Evolutionary conservation across 2,888 invertebrate species (phyloP), one percentile per base, ranked within the genome.

Genomic region (Pelosia muscerda): DNA sequence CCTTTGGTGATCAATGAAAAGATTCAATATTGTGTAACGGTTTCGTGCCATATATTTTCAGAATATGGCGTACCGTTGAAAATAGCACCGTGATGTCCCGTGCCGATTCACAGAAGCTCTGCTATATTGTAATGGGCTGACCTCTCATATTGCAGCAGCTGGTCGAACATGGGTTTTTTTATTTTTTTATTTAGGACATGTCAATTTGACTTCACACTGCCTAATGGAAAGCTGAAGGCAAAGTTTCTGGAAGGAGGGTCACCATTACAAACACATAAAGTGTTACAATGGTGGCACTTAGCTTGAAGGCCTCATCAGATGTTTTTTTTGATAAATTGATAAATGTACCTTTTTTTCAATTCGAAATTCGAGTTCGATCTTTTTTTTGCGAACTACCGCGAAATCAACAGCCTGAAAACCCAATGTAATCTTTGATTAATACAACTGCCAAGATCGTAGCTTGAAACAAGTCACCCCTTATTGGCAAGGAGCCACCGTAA

Each of bases 401-500:
- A 65, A 65, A 59, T 53, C 34, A 66, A 55, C 55, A 60, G 34
- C 26, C 28, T 25, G 60, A 26, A 65, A 65, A 15, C 54, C 38
- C 54, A 60, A 31, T 57, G 59, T 65, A 59, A 65, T 65, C 53
- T 65, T 54, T 65, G 61, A 66, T 66, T 57, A 56, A 25, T n/a
- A 31, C 66, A 38, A 31, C 49, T 62, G 66, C 49, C 66, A 49
- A 62, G 62, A 62, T 57, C 31, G 22, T 42, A 19, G 26, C 38
- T 55, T 38, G 31, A 25, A 57, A 53, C 60, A 54, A 60, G 60
- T 61, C 56, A 28, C 55, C 56, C 66, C 49, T 34, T 62, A 57
- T 62, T 66, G 66, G 66, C 66, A 57, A 22, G 9, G 55, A 56
- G 66, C 66, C 66, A 62, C 28, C 19, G 56, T 60, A 61, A 56